Conservation (phyloP, 2,113 vertebrate species). For the Festucalex cinctus region DNA sequence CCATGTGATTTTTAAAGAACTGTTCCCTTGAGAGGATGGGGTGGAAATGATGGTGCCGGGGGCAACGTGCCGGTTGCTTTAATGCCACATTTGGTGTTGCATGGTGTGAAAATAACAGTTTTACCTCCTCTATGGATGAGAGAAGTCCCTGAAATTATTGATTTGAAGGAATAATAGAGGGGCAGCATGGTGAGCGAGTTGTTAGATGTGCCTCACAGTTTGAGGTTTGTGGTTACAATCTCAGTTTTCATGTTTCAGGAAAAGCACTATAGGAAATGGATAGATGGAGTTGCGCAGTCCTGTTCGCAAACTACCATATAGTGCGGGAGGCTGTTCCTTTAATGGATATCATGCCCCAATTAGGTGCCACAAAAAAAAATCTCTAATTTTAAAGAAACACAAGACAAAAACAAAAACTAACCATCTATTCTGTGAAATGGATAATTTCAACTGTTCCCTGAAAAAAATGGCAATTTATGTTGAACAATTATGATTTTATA, state of each 20-base stretch:
- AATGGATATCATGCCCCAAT: too few relatives aligned
- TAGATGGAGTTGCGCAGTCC: too few relatives aligned
- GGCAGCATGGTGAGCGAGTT: constrained; percentile 4
- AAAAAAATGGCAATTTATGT: too few relatives aligned
- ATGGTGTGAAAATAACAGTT: constrained; percentile 23
- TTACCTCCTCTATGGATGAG: constrained; percentile 24
- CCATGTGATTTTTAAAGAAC: constrained; percentile 36
- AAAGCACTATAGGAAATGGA: too few relatives aligned
- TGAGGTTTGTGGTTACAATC: neutral
- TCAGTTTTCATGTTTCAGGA: neutral
- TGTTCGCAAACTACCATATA: too few relatives aligned
- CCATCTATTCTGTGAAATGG: too few relatives aligned
- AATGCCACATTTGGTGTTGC: constrained; percentile 48
- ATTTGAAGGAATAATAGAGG: constrained; percentile 19
- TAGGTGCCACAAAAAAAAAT: too few relatives aligned
- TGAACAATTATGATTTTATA: too few relatives aligned
- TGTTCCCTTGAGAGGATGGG: constrained; percentile 63
- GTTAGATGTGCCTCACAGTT: neutral
- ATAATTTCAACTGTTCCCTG: too few relatives aligned
- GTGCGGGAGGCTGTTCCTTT: too few relatives aligned
- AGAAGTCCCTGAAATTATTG: neutral
- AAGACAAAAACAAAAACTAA: too few relatives aligned
- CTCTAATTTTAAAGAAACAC: too few relatives aligned
- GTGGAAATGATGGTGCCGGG: constrained; percentile 45
- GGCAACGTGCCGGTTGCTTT: constrained; percentile 47